phyloP scores from a whole-genome alignment of 2,113 vertebrate genomes.

The Prinia subflava region DNA sequence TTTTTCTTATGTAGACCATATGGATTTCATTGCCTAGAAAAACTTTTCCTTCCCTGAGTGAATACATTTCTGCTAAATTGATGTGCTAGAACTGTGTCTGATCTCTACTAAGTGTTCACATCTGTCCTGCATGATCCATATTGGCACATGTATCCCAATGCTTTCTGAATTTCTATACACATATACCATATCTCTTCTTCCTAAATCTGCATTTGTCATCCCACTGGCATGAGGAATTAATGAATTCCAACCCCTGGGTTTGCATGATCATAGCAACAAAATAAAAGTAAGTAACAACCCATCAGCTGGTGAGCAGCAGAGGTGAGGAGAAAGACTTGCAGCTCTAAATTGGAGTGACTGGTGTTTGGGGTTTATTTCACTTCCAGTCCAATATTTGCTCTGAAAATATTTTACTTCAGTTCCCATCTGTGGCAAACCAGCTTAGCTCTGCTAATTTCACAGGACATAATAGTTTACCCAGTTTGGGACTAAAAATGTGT shows the following conservation, averaged over 20 bases:
- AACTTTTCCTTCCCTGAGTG: neutral
- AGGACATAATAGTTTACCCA: neutral
- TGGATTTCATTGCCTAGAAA: neutral
- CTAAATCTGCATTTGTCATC: conserved; percentile 14
- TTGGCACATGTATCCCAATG: neutral
- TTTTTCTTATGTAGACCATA: conserved; percentile 6
- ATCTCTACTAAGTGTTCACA: neutral
- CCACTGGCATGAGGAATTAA: neutral
- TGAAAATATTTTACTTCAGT: neutral
- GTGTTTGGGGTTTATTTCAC: neutral
- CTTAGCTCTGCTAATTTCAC: neutral
- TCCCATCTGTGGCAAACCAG: neutral
- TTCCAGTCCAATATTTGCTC: neutral
- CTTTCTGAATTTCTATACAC: neutral
- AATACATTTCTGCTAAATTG: neutral
- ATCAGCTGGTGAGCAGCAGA: neutral
- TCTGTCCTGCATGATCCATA: neutral
- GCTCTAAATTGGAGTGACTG: neutral
- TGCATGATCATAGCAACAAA: neutral
- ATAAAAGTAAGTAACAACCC: neutral
- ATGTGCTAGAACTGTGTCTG: neutral
- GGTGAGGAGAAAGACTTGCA: neutral
- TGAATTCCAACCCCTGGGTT: neutral
- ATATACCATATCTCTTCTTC: neutral
- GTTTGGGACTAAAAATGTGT: neutral